Evolutionary conservation across 2,113 vertebrate species (phyloP).

Genomic region (Eonycteris spelaea): DNA sequence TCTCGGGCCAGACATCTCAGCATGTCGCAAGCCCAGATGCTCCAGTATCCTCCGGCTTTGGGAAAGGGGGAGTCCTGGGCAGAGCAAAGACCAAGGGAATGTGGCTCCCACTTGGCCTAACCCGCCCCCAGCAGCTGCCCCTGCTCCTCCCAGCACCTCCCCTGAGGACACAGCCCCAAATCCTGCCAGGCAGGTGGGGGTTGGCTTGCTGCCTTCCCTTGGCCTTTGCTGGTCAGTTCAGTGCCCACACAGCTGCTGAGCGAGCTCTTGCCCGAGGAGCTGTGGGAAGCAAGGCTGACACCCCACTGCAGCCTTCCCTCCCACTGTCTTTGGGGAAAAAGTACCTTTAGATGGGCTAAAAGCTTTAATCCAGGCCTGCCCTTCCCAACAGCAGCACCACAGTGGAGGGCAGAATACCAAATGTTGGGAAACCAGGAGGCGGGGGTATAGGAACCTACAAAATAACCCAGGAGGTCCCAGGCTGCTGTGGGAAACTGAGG

Average conservation of each 20-base stretch:
- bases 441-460: neutral
- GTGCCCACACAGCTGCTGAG: neutral
- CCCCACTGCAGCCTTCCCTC: neutral
- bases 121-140: neutral
- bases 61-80: neutral
- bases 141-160: neutral
- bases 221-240: neutral
- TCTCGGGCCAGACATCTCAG: neutral
- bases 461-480: neutral
- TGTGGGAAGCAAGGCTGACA: neutral
- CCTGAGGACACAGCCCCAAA: neutral
- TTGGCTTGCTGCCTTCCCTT: neutral
- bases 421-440: neutral
- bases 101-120: neutral
- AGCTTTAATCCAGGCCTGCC: slow-evolving; percentile 67
- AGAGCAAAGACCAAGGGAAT: neutral
- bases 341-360: neutral
- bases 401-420: neutral
- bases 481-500: neutral
- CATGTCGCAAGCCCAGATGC: neutral
- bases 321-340: neutral
- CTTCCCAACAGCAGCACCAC: neutral
- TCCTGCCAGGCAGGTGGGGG: neutral
- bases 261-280: neutral
- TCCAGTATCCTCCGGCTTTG: neutral